Percentiles rank a stretch among this genome's conserved stretches.
phyloP scores from a whole-genome alignment of 2,888 invertebrate genomes.

The Psococerastis gibbosa region DNA sequence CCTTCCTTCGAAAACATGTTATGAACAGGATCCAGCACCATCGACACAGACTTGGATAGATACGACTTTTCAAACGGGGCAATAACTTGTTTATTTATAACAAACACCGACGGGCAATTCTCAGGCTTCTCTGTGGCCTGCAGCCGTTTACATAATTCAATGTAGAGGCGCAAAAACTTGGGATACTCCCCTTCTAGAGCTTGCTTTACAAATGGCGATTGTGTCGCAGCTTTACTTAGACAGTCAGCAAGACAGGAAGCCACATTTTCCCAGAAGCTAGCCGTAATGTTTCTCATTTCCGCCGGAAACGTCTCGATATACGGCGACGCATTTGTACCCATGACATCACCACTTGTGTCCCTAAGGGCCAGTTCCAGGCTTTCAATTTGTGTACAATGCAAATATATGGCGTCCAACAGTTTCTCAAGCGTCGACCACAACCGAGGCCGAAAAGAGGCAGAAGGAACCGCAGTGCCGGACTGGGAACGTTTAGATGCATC shows the following conservation, averaged over 20 bases:
- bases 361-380: slow-evolving; percentile 3
- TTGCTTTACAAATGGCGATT: slow-evolving; percentile 44
- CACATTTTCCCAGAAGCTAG: slow-evolving; percentile 40
- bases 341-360: slow-evolving; percentile 20
- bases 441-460: slow-evolving; percentile 38
- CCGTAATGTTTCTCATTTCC: slow-evolving; percentile 30
- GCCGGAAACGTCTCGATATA: slow-evolving; percentile 1
- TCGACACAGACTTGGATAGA: slow-evolving; percentile 61
- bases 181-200: slow-evolving; percentile 77
- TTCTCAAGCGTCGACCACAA: slow-evolving; percentile 83
- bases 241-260: slow-evolving; percentile 28
- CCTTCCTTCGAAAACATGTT: slow-evolving; percentile 54
- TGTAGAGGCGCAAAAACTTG: slow-evolving; percentile 59
- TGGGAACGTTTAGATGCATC: slow-evolving; percentile 26
- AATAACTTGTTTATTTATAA: slow-evolving; percentile 26
- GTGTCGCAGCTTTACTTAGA: slow-evolving; percentile 22
- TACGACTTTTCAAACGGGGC: slow-evolving; percentile 69
- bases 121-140: slow-evolving; percentile 27
- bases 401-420: slow-evolving; percentile 40
- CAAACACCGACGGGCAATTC: slow-evolving; percentile 14
- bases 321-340: slow-evolving; percentile 20
- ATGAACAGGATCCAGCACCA: slow-evolving; percentile 67
- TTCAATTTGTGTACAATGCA: background rate
- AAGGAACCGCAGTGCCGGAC: slow-evolving; percentile 34
- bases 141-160: slow-evolving; percentile 51